phyloP scores from a whole-genome alignment of 2,113 vertebrate genomes.

The Natator depressus region DNA sequence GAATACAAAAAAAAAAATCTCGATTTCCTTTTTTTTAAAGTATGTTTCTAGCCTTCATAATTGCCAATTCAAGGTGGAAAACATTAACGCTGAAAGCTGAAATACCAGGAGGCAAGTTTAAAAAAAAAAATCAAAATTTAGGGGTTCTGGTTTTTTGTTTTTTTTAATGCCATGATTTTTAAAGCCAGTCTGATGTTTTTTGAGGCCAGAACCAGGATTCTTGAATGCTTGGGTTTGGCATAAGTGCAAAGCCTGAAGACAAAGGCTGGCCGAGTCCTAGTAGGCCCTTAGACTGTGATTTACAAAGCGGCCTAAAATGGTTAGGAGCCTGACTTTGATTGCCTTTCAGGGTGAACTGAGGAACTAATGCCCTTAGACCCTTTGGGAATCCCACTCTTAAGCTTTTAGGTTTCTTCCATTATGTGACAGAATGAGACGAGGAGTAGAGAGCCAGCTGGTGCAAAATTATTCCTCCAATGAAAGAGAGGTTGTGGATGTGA shows the following conservation, averaged over 20 bases:
- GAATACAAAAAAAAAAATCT: not conserved
- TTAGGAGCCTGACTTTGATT: not conserved
- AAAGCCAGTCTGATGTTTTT: not conserved
- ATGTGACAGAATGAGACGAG: not conserved
- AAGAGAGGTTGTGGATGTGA: not conserved
- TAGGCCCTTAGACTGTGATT: not conserved
- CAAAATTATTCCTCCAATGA: rapidly evolving
- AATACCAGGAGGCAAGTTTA: not conserved
- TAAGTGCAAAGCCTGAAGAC: not conserved
- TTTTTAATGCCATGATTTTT: not conserved
- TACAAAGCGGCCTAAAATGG: not conserved
- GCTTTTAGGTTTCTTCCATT: not conserved
- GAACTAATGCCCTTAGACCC: not conserved
- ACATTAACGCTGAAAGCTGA: not conserved
- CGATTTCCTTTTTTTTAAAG: not conserved
- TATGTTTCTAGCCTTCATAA: not conserved
- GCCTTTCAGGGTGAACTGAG: not conserved
- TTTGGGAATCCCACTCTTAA: not conserved
- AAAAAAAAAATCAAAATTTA: not conserved
- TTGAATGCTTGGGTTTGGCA: not conserved
- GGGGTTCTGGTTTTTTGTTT: not conserved
- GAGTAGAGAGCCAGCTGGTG: not conserved
- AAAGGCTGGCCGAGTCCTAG: rapidly evolving
- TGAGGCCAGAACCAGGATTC: not conserved
- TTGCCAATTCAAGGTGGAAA: not conserved